Evolutionary conservation across 2,888 invertebrate genomes (phyloP).

Genomic region (Habrosyne pyritoides): DNA sequence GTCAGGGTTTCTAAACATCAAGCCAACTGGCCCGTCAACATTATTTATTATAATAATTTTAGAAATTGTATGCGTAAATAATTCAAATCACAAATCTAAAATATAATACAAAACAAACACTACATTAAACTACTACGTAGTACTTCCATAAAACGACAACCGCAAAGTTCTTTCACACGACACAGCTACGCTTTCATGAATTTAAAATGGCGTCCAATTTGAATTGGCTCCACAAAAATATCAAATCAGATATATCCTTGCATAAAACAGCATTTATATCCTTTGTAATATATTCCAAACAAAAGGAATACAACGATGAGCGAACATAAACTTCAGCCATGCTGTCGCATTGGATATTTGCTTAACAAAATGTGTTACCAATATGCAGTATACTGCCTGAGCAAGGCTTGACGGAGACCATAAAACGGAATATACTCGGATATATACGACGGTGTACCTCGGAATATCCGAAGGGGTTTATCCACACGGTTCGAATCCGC

Average conservation of each 20-base stretch:
- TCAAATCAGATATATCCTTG: slow-evolving; percentile 10
- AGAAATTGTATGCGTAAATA: too few relatives aligned
- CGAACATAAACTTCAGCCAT: slow-evolving; percentile 14
- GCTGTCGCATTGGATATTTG: slow-evolving; percentile 52
- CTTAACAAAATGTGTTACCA: slow-evolving; percentile 62
- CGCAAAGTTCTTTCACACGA: neutral
- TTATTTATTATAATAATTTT: too few relatives aligned
- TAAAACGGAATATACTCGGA: slow-evolving; percentile 48
- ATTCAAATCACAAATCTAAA: too few relatives aligned
- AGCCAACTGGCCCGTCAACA: too few relatives aligned
- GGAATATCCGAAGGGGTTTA: slow-evolving; percentile 38
- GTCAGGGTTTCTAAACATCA: too few relatives aligned
- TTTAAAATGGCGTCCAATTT: slow-evolving; percentile 1
- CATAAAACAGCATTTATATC: slow-evolving; percentile 22
- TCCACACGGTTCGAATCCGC: slow-evolving; percentile 29
- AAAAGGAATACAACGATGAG: slow-evolving; percentile 17
- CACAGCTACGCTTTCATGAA: neutral
- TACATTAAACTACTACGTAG: too few relatives aligned
- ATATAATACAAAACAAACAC: neutral
- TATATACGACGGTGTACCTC: slow-evolving; percentile 28
- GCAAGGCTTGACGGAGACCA: slow-evolving; percentile 41
- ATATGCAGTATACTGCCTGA: slow-evolving; percentile 54
- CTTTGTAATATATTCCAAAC: slow-evolving; percentile 23
- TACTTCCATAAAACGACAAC: too few relatives aligned
- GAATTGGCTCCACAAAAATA: slow-evolving; percentile 1